phyloP scores from a whole-genome alignment of 1,140 invertebrate species.

The Heterodera schachtii region DNA sequence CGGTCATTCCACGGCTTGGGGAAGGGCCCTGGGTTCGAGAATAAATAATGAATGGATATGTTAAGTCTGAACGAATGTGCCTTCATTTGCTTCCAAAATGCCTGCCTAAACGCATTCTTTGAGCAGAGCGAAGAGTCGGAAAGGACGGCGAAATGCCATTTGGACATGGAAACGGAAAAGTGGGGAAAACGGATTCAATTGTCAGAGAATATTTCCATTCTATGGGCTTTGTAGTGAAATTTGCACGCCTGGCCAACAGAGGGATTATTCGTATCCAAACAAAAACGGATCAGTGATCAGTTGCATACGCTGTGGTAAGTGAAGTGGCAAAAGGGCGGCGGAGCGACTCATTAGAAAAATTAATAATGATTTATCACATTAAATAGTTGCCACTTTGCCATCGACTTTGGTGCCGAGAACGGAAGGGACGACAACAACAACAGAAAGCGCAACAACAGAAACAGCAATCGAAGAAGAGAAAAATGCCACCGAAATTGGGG shows the following conservation, averaged over 20 bases:
- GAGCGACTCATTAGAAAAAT: too few relatives aligned
- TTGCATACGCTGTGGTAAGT: constrained; percentile 49
- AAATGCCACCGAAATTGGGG: neutral
- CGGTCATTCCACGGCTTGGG: too few relatives aligned
- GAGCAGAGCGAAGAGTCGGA: constrained; percentile 27
- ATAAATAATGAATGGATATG: neutral
- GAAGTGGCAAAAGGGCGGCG: neutral
- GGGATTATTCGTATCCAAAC: constrained; percentile 48
- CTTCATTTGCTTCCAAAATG: constrained; percentile 53
- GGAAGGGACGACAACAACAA: neutral
- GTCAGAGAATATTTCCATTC: neutral
- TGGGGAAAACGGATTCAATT: neutral
- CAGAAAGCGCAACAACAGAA: neutral
- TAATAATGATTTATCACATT: neutral
- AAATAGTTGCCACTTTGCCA: constrained; percentile 13
- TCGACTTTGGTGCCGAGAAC: constrained; percentile 17
- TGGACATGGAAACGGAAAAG: constrained; percentile 36
- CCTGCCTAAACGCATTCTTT: constrained; percentile 45
- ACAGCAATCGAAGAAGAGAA: neutral
- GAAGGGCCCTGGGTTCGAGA: neutral
- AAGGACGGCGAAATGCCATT: constrained; percentile 31
- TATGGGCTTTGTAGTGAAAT: constrained; percentile 30
- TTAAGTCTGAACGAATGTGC: constrained; percentile 53
- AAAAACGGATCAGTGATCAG: constrained; percentile 36
- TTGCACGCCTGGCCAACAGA: constrained; percentile 36